Conservation (phyloP, 53 echinoderm and acorn worm genomes). For the Echinometra lucunter region DNA sequence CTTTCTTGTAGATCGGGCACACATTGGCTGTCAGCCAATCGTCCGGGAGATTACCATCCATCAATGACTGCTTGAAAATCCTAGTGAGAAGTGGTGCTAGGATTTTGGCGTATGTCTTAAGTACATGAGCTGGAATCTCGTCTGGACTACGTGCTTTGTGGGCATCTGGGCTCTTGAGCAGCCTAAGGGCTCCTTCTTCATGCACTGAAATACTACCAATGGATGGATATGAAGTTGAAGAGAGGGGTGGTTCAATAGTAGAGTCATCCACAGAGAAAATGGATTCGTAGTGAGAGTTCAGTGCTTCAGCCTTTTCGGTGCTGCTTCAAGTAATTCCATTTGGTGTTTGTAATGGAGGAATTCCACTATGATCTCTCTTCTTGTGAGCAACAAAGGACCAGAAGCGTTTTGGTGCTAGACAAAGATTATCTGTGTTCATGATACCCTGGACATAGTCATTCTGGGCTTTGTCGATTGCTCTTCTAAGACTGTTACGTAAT, state of each 20-base stretch:
- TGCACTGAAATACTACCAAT: not conserved
- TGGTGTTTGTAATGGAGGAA: not conserved
- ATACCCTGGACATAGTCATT: slow-evolving; percentile 14
- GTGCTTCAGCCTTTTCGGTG: not conserved
- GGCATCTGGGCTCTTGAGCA: slow-evolving; percentile 6
- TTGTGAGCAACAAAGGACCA: not conserved
- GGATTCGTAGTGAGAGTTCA: slow-evolving; percentile 41
- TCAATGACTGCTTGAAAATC: slow-evolving; percentile 70
- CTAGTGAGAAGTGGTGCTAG: slow-evolving; percentile 56
- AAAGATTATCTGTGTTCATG: slow-evolving; percentile 36
- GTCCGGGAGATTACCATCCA: slow-evolving; percentile 56
- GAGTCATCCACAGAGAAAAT: slow-evolving; percentile 46
- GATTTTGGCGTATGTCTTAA: slow-evolving; percentile 35
- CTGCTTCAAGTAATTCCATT: not conserved
- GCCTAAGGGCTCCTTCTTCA: slow-evolving; percentile 43
- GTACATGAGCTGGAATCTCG: slow-evolving; percentile 12
- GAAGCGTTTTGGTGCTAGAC: not conserved
- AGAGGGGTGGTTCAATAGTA: not conserved
- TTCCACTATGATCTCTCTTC: not conserved
- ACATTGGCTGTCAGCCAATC: slow-evolving; percentile 73
- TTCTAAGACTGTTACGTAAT: slow-evolving; percentile 6
- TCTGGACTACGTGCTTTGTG: slow-evolving; percentile 56
- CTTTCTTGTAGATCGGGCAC: slow-evolving; percentile 74
- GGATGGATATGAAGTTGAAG: slow-evolving; percentile 14
- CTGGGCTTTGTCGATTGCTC: slow-evolving; percentile 2